phyloP scores from a whole-genome alignment of 1,140 invertebrate species.

The Leptoteleia sp. region DNA sequence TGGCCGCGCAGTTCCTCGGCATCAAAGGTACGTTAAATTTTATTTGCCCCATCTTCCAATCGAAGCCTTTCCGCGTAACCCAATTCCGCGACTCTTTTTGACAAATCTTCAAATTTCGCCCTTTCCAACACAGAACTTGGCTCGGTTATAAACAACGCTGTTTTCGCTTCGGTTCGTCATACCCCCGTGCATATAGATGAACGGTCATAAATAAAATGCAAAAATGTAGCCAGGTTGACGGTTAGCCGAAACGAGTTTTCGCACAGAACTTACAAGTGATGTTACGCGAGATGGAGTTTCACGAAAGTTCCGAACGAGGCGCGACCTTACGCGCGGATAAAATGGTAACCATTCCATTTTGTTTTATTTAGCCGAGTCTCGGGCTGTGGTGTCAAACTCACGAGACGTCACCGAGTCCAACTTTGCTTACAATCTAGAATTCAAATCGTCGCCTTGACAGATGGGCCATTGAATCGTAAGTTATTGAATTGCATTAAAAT shows the following conservation, averaged over 20 bases:
- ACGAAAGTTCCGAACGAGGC: slow-evolving; percentile 26
- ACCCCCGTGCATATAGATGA: slow-evolving; percentile 39
- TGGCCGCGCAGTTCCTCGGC: slow-evolving; percentile 84
- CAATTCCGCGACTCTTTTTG: slow-evolving; percentile 7
- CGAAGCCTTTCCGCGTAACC: not conserved
- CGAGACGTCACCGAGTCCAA: not conserved
- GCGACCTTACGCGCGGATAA: slow-evolving; percentile 36
- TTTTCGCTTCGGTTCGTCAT: slow-evolving; percentile 32
- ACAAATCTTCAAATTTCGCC: slow-evolving; percentile 12
- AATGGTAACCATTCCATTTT: slow-evolving; percentile 47
- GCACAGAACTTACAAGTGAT: slow-evolving; percentile 24
- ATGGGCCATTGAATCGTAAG: slow-evolving; percentile 52
- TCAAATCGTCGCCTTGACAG: slow-evolving; percentile 24
- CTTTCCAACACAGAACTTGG: slow-evolving; percentile 1
- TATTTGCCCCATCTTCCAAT: slow-evolving; percentile 2
- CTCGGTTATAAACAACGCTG: slow-evolving; percentile 26
- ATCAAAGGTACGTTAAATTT: slow-evolving; percentile 82
- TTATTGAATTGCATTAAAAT: slow-evolving; percentile 60
- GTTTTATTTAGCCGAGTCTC: slow-evolving; percentile 3
- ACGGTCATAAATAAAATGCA: slow-evolving; percentile 29
- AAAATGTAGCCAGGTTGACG: slow-evolving; percentile 9
- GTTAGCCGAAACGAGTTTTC: slow-evolving; percentile 9
- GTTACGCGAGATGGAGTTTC: slow-evolving; percentile 29
- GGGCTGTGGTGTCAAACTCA: slow-evolving; percentile 16
- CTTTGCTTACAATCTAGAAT: slow-evolving; percentile 39